Conservation (phyloP, 2,888 invertebrate species). For the Vannuccia rotundouncinata region DNA sequence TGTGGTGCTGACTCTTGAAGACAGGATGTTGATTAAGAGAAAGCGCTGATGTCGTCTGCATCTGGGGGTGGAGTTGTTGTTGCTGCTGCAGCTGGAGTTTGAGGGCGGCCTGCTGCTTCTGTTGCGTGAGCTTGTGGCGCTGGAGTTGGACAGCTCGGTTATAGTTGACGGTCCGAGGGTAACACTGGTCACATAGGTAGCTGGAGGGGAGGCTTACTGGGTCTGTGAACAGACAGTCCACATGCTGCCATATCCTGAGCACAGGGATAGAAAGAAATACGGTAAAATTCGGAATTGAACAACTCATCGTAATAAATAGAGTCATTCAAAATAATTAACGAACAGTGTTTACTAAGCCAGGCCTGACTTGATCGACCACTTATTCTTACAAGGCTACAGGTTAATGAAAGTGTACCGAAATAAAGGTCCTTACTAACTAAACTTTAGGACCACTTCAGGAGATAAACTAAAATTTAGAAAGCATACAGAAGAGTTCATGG, state of each 20-base stretch:
- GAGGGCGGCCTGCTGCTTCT: conserved; percentile 1
- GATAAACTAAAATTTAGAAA: too few species aligned
- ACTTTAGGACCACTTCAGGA: too few species aligned
- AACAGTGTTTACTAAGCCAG: too few species aligned
- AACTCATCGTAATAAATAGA: too few species aligned
- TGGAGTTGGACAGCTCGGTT: conserved; percentile 25
- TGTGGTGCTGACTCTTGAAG: not conserved
- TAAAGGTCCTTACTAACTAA: too few species aligned
- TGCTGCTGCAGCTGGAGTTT: not conserved
- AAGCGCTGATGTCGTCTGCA: not conserved
- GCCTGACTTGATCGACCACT: too few species aligned
- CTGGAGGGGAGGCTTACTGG: conserved; percentile 16
- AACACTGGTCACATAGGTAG: conserved; percentile 33
- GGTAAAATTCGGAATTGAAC: too few species aligned
- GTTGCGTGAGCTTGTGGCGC: not conserved
- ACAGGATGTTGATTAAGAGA: not conserved
- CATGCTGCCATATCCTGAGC: conserved; percentile 33
- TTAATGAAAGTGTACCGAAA: too few species aligned
- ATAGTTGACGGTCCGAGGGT: conserved; percentile 26
- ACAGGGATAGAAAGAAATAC: too few species aligned
- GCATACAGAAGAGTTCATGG: too few species aligned
- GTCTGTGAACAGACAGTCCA: conserved; percentile 31
- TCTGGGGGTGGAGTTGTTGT: not conserved
- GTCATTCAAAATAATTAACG: too few species aligned
- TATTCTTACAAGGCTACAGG: too few species aligned